A percentile compares a stretch with the other conserved stretches of the same genome.
These are phyloP conservation scores for Proteles cristata DNA, from an alignment of 2,113 vertebrate species.

Conservation along the genomic window DNA sequence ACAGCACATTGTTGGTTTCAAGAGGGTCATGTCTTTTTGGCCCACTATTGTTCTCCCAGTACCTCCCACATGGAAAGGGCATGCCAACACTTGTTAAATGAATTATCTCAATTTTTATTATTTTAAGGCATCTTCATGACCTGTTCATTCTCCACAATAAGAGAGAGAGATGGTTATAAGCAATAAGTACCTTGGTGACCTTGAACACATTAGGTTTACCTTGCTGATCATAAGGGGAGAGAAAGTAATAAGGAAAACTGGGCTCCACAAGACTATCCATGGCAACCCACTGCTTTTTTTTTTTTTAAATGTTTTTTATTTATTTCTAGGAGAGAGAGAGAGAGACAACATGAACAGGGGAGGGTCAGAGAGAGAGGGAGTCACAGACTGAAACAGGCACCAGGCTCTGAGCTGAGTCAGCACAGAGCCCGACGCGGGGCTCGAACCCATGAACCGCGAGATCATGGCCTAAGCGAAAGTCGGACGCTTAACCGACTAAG, in stretches of 20 bases:
- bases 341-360: no score
- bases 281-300: not conserved
- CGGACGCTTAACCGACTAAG: no score
- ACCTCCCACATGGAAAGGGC: not conserved
- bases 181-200: not conserved
- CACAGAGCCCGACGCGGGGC: no score
- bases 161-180: not conserved
- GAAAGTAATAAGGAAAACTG: not conserved
- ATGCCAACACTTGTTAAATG: not conserved
- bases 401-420: no score
- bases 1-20: not conserved
- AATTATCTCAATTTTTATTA: not conserved
- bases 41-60: rapidly evolving
- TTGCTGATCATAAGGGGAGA: not conserved
- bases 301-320: no score
- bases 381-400: no score
- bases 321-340: no score
- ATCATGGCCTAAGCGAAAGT: no score
- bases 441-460: no score
- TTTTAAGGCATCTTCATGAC: not conserved
- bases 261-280: not conserved
- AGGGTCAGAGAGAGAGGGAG: no score
- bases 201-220: not conserved
- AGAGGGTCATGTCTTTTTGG: not conserved
- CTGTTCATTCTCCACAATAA: not conserved